Percentiles rank a stretch among this genome's conserved stretches.
Evolutionary conservation across 2,113 vertebrate genomes (phyloP).

Genomic region (Tachysurus fulvidraco): DNA sequence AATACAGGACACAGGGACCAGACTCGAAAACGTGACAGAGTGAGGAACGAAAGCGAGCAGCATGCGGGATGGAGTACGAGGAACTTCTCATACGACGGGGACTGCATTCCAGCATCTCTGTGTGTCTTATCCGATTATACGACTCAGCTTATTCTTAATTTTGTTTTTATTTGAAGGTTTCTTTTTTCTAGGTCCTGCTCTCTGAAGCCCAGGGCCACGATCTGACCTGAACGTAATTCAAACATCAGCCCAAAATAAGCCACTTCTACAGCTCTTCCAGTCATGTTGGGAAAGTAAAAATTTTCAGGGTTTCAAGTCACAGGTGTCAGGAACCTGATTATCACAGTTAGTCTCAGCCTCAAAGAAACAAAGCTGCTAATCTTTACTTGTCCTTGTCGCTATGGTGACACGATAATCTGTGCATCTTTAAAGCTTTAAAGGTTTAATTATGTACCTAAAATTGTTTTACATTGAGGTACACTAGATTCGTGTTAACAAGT

Average conservation of each 20-base stretch:
- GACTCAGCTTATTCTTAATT: constrained; percentile 50
- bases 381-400: no score
- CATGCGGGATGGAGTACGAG: neutral
- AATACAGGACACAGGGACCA: constrained; percentile 28
- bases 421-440: neutral
- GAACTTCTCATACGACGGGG: neutral
- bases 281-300: neutral
- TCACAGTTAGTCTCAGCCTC: neutral
- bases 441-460: neutral
- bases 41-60: constrained; percentile 12
- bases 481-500: neutral
- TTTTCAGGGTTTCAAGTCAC: neutral
- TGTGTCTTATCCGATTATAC: constrained; percentile 34
- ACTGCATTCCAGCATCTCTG: constrained; percentile 43
- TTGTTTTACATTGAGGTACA: neutral
- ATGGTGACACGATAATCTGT: neutral
- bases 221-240: constrained; percentile 21
- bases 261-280: neutral
- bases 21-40: constrained; percentile 34
- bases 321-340: neutral
- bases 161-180: constrained; percentile 50
- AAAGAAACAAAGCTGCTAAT: neutral
- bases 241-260: constrained; percentile 32
- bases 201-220: constrained; percentile 46
- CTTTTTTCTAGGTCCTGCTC: constrained; percentile 29